phyloP scores from a whole-genome alignment of 1,140 invertebrate genomes.

The Procambarus virginalis region DNA sequence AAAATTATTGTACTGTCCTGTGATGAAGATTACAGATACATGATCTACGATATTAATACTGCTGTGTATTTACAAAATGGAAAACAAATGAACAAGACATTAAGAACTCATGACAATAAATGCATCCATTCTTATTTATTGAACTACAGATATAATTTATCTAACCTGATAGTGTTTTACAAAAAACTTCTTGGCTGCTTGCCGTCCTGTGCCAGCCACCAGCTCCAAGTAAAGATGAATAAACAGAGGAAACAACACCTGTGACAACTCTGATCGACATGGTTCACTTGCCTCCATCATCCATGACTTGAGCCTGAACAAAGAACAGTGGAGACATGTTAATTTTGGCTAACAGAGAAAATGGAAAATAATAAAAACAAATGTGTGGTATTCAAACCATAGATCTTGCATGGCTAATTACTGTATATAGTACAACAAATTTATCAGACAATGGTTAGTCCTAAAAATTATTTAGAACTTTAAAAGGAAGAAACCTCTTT shows the following conservation, averaged over 20 bases:
- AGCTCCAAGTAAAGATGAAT: conserved; percentile 97
- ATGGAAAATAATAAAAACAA: no score
- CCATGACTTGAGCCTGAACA: conserved; percentile 73
- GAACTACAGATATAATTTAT: background rate
- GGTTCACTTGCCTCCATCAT: conserved; percentile 73
- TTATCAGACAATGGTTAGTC: no score
- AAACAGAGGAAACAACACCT: conserved; percentile 94
- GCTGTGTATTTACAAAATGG: background rate
- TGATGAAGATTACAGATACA: no score
- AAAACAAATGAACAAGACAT: background rate
- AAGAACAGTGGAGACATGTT: background rate
- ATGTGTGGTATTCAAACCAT: no score
- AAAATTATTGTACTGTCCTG: no score
- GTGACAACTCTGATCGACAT: conserved; percentile 82
- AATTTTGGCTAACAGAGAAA: no score
- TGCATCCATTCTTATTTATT: background rate
- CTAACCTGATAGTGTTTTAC: conserved; percentile 66
- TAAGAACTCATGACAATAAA: background rate
- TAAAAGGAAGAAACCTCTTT: no score
- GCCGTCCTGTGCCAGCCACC: conserved; percentile 90
- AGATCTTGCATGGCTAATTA: no score
- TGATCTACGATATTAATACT: no score
- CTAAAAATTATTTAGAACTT: no score
- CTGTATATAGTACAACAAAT: no score
- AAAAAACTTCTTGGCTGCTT: conserved; percentile 84